phyloP scores from a whole-genome alignment of 2,888 invertebrate species.

The Agonopterix alstromeriana region DNA sequence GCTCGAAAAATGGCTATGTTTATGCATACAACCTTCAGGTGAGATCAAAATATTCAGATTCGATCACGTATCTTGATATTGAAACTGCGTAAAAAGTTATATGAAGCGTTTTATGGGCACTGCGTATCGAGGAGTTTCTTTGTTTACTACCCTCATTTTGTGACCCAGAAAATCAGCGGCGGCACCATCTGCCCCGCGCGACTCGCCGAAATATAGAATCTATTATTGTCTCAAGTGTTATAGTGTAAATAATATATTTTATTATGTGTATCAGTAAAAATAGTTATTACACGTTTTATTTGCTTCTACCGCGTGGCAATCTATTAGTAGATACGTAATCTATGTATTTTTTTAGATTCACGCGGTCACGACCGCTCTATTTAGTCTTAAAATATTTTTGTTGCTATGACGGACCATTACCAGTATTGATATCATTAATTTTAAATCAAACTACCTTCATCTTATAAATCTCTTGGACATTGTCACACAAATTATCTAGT shows the following conservation, averaged over 20 bases:
- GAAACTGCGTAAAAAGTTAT: neutral
- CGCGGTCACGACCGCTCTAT: too few relatives aligned
- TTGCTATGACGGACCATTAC: too few relatives aligned
- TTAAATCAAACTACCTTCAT: too few relatives aligned
- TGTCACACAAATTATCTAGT: too few relatives aligned
- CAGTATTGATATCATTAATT: too few relatives aligned
- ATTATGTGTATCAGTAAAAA: neutral
- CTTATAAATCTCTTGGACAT: too few relatives aligned
- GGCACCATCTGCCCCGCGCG: constrained; percentile 5
- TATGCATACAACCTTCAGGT: constrained; percentile 89
- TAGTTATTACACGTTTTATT: too few relatives aligned
- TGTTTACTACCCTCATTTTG: constrained; percentile 60
- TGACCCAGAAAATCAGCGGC: constrained; percentile 54
- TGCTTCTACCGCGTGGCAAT: too few relatives aligned
- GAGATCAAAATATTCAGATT: constrained; percentile 43
- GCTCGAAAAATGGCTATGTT: constrained; percentile 84
- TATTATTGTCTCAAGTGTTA: constrained; percentile 5
- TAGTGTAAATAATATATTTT: neutral
- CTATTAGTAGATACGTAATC: too few relatives aligned
- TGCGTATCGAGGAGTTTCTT: constrained; percentile 31
- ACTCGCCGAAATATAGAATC: neutral
- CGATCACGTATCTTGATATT: too few relatives aligned
- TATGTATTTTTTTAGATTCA: too few relatives aligned
- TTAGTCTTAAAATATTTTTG: too few relatives aligned
- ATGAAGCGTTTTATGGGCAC: constrained; percentile 14